Evolutionary conservation across 2,113 vertebrate genomes (phyloP), one percentile per base, ranked within the genome.

Genomic region (Dasyprocta punctata): DNA sequence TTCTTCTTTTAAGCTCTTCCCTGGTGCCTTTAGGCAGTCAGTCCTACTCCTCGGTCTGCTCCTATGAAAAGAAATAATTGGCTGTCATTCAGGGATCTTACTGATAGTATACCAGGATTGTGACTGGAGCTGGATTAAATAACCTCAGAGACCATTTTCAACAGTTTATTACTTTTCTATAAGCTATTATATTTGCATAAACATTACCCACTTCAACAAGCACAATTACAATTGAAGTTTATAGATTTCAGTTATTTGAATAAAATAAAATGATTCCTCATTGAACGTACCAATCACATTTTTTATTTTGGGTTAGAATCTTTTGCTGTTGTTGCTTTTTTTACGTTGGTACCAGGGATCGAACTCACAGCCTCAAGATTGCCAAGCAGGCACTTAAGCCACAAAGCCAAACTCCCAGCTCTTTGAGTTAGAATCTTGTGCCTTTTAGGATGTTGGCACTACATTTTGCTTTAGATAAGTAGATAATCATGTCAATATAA

Each of bases 61-160:
- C 65, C 73, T 86, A 26, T 69, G 71, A 96, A 94, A 78, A 36
- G 63, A 92, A n/a, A 52, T 96, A 97, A 90, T 81, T 97, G 85
- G 67, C 49, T 89, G 73, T 77, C 87, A 90, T 65, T 92, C 65
- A 58, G 60, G 56, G 17, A 52, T 60, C 30, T 92, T 65, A 54
- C 44, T 33, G 22, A 19, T n/a, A 86, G 1, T 56, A 41, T 89
- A 89, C 33, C 16, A 95, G 41, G 52, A 65, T 22, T 60, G 65
- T 93, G 86, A 94, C 16, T 94, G 71, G 84, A 0, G 0, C 41
- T 94, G 22, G 7, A 96, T 85, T 69, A 86, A 95, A 95, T 83
- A 84, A 96, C 33, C 47, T 91, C 28, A 83, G 85, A 92, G 86
- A 69, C 95, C 71, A 97, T 60, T 92, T 73, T 26, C 49, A 81